Base-by-base conservation (phyloP, 2,113 vertebrate species). In the Perca flavescens region DNA sequence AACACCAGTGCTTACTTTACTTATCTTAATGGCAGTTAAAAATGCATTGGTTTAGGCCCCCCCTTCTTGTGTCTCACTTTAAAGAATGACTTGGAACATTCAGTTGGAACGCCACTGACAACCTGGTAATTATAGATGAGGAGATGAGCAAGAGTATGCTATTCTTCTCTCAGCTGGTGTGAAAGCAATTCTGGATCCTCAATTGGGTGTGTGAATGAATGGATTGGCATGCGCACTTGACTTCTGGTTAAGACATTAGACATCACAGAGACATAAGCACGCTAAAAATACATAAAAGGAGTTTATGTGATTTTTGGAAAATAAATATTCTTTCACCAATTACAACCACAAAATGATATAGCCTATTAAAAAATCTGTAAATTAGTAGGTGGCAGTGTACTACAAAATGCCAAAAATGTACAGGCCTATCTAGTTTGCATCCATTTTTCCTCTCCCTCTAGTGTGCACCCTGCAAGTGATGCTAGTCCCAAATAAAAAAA, bases 51-150 rank as follows among this genome's bases (percentile, higher is more conserved):
- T 86, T 31, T 52, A 66, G 71, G 47, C 57, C 36, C 50, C 75
- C 52, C 40, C 54, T 74, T 63, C 63, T 49, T 31, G 58, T 49
- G 57, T 67, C 61, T 69, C 50, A 82, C 77, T 84, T 78, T n/a
- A 86, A 71, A 67, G 46, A 28, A 25, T 43, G 52, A 31, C 19
- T 49, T 75, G 53, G 57, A 36, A 54, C 47, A 85, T 74, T 60
- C 36, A 79, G n/a, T 40, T 11, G 50, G 61, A n/a, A 62, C 54
- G 11, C 31, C 78, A 6, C 28, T 43, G 58, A 84, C 49, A 79
- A 47, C 74, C 57, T 43, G 25, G 10, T 52, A 56, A 70, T 68
- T 83, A 52, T 9, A 52, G 53, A 58, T 34, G 50, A 84, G 85
- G 56, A 80, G 40, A 80, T n/a, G 17, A 76, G 36, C 22, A 6